phyloP scores from a whole-genome alignment of 2,888 invertebrate genomes.

The Luperina testacea region DNA sequence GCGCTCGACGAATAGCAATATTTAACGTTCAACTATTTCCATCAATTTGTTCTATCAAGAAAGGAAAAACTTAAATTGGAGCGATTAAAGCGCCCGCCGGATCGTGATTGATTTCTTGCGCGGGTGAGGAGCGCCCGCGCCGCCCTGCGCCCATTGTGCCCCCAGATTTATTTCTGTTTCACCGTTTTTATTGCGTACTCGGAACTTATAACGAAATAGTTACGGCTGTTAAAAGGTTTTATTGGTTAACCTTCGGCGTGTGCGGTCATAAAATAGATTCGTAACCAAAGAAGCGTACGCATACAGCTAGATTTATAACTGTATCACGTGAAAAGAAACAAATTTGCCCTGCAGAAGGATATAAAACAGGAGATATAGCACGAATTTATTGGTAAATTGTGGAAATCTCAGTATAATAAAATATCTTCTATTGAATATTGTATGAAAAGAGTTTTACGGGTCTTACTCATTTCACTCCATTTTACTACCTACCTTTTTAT shows the following conservation, averaged over 20 bases:
- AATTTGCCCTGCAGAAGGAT: conserved; percentile 87
- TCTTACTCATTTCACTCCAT: conserved; percentile 86
- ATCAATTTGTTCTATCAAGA: conserved; percentile 84
- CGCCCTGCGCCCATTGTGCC: conserved; percentile 78
- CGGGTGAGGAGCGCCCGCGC: conserved; percentile 70
- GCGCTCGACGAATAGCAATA: conserved; percentile 80
- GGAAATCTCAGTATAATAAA: conserved; percentile 89
- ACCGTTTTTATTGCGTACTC: conserved; percentile 89
- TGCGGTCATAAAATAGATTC: conserved; percentile 89
- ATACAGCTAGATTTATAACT: conserved; percentile 87
- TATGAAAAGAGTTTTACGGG: conserved; percentile 88
- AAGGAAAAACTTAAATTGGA: conserved; percentile 87
- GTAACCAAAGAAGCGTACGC: conserved; percentile 88
- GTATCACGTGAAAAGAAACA: conserved; percentile 88
- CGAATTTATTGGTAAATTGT: conserved; percentile 89
- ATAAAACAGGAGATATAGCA: conserved; percentile 88
- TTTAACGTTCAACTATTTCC: conserved; percentile 86
- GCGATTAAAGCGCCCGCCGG: conserved; percentile 80
- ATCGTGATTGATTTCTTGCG: conserved; percentile 84
- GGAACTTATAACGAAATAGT: conserved; percentile 90
- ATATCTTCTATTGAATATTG: conserved; percentile 90
- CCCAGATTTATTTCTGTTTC: conserved; percentile 88
- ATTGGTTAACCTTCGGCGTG: conserved; percentile 90
- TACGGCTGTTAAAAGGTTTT: conserved; percentile 90
- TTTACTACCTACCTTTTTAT: conserved; percentile 87